Conservation (phyloP, 2,888 invertebrate genomes). For the Amphipyra berbera region DNA sequence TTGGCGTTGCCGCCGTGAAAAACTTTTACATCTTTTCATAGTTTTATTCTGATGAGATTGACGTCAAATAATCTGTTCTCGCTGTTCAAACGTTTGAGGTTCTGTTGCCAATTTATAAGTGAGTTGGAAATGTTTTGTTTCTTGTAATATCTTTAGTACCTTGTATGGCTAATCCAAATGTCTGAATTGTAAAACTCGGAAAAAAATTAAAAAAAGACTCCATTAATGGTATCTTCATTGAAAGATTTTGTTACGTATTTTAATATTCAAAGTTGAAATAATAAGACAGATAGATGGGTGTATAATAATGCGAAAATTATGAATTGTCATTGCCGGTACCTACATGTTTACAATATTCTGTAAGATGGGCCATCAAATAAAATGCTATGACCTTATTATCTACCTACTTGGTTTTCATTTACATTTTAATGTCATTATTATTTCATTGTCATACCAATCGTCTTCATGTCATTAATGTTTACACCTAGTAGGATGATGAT, state of each 20-base stretch:
- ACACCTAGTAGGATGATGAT: conserved; percentile 53
- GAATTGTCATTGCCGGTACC: conserved; percentile 48
- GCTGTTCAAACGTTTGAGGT: conserved; percentile 17
- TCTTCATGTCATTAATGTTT: conserved; percentile 39
- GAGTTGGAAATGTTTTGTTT: conserved; percentile 16
- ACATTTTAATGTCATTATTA: conserved; percentile 11
- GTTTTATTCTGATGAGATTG: conserved; percentile 52
- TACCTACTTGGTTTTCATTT: conserved; percentile 14
- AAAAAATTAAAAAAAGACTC: too few relatives aligned
- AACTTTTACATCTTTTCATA: conserved; percentile 59
- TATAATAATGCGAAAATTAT: neutral
- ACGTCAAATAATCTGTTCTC: conserved; percentile 48
- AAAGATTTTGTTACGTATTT: neutral
- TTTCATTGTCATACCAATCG: conserved; percentile 27
- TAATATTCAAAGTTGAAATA: conserved; percentile 1
- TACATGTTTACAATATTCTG: conserved; percentile 10
- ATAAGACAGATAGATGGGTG: conserved; percentile 4
- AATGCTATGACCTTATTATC: conserved; percentile 12
- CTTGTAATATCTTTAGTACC: neutral
- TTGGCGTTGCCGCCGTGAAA: conserved; percentile 63
- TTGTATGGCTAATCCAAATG: too few relatives aligned
- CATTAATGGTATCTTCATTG: neutral
- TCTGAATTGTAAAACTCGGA: too few relatives aligned
- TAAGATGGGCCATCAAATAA: conserved; percentile 9
- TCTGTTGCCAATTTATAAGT: conserved; percentile 11